phyloP scores from a whole-genome alignment of 2,888 invertebrate genomes.

The Andrena chrysosceles region DNA sequence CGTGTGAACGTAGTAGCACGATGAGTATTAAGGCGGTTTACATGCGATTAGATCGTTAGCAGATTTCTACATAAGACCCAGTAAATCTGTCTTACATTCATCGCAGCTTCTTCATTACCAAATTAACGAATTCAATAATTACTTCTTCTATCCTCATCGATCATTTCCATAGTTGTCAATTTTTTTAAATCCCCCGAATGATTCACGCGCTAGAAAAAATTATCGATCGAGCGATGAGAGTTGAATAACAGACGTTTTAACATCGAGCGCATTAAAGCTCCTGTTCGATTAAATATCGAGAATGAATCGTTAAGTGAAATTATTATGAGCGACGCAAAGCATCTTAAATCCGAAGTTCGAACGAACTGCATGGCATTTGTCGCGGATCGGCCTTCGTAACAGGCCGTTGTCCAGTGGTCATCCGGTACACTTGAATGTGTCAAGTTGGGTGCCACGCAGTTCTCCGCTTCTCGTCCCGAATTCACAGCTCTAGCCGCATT shows the following conservation, averaged over 20 bases:
- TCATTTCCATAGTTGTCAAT: background rate
- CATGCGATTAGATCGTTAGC: constrained; percentile 6
- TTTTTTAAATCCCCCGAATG: background rate
- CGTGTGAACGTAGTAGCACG: too few relatives aligned
- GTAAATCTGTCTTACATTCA: background rate
- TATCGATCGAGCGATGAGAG: constrained; percentile 4
- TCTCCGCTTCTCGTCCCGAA: constrained; percentile 10
- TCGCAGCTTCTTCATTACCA: background rate
- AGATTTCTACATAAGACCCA: background rate
- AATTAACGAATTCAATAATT: constrained; percentile 19
- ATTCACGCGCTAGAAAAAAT: constrained; percentile 14
- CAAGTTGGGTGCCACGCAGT: constrained; percentile 53
- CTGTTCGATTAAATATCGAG: background rate
- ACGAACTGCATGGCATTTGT: constrained; percentile 32
- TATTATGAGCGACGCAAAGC: background rate
- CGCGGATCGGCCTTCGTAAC: constrained; percentile 39
- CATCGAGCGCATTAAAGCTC: background rate
- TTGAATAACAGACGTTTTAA: constrained; percentile 11
- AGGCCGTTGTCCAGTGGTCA: constrained; percentile 47
- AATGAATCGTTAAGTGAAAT: background rate
- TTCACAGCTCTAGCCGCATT: background rate
- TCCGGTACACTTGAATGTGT: constrained; percentile 55
- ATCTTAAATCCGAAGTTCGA: constrained; percentile 41
- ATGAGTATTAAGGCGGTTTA: constrained; percentile 17
- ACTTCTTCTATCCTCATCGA: background rate